These are phyloP conservation scores for Vesta saturnalis DNA, from an alignment of 2,888 invertebrate species.

Conservation along the genomic window DNA sequence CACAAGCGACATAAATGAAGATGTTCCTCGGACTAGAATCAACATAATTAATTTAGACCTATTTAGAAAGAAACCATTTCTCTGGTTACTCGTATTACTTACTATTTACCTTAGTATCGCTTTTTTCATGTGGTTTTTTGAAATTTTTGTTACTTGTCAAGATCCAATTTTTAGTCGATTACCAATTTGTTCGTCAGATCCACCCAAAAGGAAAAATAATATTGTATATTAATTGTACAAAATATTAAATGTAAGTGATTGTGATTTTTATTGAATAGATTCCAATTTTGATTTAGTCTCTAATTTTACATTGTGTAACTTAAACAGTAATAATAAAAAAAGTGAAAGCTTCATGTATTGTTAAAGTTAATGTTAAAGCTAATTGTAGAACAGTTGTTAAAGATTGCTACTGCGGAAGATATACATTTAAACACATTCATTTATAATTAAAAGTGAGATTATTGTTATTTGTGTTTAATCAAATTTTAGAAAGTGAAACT, in stretches of 20 bases:
- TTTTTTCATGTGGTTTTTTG: no score
- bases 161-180: no score
- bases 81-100: no score
- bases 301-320: no score
- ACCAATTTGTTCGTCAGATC: no score
- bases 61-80: no score
- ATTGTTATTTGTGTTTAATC: constrained; percentile 1
- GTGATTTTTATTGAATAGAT: neutral
- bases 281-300: no score
- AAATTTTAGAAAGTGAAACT: constrained; percentile 6
- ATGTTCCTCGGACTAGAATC: no score
- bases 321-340: neutral
- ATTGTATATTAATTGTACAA: neutral
- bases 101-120: no score
- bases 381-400: constrained; percentile 9
- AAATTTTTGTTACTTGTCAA: no score
- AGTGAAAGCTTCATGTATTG: constrained; percentile 3
- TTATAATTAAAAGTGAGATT: constrained; percentile 10
- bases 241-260: neutral
- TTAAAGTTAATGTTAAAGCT: neutral
- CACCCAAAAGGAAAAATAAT: neutral
- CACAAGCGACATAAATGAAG: neutral
- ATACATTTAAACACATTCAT: constrained; percentile 9
- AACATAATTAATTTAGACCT: no score
- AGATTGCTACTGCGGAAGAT: constrained; percentile 4